Conservation (phyloP, 2,797 vertebrate genomes). For the Apodemus agrarius region DNA sequence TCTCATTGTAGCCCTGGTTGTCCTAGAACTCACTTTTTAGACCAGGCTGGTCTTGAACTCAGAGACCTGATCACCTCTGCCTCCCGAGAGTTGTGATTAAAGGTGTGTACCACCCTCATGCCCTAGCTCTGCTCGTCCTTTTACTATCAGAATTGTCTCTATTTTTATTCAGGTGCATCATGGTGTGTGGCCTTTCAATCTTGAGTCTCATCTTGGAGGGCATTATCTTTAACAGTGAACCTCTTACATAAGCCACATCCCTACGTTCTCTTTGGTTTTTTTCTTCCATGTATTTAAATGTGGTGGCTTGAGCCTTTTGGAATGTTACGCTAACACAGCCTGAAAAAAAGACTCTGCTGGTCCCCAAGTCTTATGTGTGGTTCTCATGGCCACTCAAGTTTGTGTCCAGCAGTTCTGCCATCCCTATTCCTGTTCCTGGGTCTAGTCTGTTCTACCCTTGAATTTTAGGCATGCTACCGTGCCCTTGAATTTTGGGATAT, state of each 20-base stretch:
- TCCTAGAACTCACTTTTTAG: background rate
- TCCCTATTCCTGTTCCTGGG: background rate
- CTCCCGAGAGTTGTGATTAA: background rate
- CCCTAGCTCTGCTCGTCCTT: background rate
- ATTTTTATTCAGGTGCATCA: background rate
- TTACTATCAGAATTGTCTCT: background rate
- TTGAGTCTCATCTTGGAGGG: background rate
- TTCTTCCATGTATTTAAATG: background rate
- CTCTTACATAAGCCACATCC: background rate
- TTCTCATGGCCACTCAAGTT: background rate
- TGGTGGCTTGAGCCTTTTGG: background rate
- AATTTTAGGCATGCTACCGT: background rate
- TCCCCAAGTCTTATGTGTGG: background rate
- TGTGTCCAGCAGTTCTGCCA: accelerated
- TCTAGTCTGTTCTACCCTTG: background rate
- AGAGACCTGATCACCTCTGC: background rate
- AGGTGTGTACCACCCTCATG: background rate
- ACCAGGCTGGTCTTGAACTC: background rate
- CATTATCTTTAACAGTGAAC: background rate
- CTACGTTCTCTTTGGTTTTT: background rate
- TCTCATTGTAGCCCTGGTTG: background rate
- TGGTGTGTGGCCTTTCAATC: background rate
- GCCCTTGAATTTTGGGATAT: accelerated
- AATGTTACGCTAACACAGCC: too few relatives aligned
- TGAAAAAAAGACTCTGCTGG: accelerated